phyloP scores from a whole-genome alignment of 2,113 vertebrate species.

The Trichechus manatus region DNA sequence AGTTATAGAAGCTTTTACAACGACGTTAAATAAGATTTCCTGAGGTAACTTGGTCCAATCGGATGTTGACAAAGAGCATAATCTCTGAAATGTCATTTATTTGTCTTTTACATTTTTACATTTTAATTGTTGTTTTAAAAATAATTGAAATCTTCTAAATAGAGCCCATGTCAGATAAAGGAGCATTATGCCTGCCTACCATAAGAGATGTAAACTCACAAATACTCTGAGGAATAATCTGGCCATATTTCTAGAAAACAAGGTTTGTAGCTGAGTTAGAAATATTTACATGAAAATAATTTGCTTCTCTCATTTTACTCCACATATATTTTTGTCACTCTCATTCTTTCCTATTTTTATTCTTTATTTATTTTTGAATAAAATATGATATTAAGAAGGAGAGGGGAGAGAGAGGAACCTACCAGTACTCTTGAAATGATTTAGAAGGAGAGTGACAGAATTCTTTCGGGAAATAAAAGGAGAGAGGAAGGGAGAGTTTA shows the following conservation, averaged over 20 bases:
- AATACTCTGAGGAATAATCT: not conserved
- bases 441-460: conserved; percentile 69
- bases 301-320: conserved; percentile 9
- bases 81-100: not conserved
- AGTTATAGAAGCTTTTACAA: conserved; percentile 58
- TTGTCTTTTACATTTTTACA: conserved; percentile 1
- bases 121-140: conserved; percentile 54
- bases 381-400: not conserved
- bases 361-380: not conserved
- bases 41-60: conserved; percentile 67
- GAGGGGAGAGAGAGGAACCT: not conserved
- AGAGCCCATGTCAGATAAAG: not conserved
- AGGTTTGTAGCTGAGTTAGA: not conserved
- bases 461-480: conserved; percentile 70
- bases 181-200: not conserved
- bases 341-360: not conserved
- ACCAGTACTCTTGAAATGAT: conserved; percentile 43
- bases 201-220: not conserved
- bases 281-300: conserved; percentile 54
- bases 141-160: not conserved
- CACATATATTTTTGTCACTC: not conserved
- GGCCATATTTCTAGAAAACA: not conserved
- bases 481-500: conserved; percentile 65
- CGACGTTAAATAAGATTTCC: conserved; percentile 72
- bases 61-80: conserved; percentile 57